A percentile compares a stretch with the other conserved stretches of the same genome.
These are phyloP conservation scores for Oplegnathus fasciatus DNA, from an alignment of 2,113 vertebrate species.

Conservation along the genomic window DNA sequence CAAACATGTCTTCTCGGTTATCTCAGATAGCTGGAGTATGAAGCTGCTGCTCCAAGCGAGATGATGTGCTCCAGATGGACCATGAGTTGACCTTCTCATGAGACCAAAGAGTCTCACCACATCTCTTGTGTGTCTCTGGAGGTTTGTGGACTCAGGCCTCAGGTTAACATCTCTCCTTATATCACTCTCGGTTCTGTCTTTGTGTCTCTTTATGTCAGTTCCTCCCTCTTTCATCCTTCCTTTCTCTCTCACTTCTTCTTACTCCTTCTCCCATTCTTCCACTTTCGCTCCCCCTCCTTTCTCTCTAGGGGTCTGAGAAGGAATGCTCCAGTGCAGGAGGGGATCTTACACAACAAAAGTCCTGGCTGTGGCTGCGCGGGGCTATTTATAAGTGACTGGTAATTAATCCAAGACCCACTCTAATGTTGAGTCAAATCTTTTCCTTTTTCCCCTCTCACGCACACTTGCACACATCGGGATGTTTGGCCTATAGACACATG, in stretches of 20 bases:
- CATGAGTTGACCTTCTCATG: slow-evolving; percentile 23
- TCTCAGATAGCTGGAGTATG: slow-evolving; percentile 35
- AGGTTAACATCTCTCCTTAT: slow-evolving; percentile 33
- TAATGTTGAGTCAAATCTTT: slow-evolving; percentile 69
- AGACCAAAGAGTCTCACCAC: slow-evolving; percentile 22
- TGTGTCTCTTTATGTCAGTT: slow-evolving; percentile 15
- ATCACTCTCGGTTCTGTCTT: slow-evolving; percentile 16
- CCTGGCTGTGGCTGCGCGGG: slow-evolving; percentile 64
- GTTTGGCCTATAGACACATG: slow-evolving; percentile 53
- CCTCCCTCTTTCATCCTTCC: slow-evolving; percentile 5
- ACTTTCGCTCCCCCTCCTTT: neutral
- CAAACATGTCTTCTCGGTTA: slow-evolving; percentile 48
- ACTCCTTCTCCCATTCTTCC: slow-evolving; percentile 16
- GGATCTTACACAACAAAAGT: slow-evolving; percentile 74
- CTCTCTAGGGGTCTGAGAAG: slow-evolving; percentile 64
- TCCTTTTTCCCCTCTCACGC: slow-evolving; percentile 58
- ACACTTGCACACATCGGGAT: slow-evolving; percentile 46
- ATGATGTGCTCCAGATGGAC: slow-evolving; percentile 62
- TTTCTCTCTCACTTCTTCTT: slow-evolving; percentile 1
- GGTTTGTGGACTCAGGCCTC: slow-evolving; percentile 6
- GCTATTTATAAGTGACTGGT: slow-evolving; percentile 81
- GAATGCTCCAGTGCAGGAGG: slow-evolving; percentile 70
- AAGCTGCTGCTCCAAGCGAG: slow-evolving; percentile 14
- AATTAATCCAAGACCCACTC: slow-evolving; percentile 81
- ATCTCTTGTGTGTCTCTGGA: slow-evolving; percentile 2